Evolutionary conservation across 2,113 vertebrate species (phyloP).

Genomic region (Phocoena phocoena): DNA sequence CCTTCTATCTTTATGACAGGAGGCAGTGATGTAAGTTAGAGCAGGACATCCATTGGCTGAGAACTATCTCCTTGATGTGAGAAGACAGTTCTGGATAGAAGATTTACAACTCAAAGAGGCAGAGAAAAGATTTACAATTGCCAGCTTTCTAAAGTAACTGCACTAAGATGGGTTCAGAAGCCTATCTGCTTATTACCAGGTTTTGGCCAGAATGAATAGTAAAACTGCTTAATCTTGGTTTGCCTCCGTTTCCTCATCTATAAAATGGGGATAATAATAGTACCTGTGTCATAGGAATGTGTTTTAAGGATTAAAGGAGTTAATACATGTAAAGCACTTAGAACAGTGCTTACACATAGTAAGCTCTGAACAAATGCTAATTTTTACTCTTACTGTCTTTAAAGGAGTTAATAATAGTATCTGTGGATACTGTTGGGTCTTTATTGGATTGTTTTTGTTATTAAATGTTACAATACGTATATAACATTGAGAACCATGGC

Average conservation of each 20-base stretch:
- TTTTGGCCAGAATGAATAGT: background rate
- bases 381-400: background rate
- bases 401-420: background rate
- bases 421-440: background rate
- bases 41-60: background rate
- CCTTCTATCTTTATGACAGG: background rate
- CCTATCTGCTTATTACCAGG: background rate
- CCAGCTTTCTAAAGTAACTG: background rate
- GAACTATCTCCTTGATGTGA: background rate
- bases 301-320: background rate
- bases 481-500: background rate
- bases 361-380: background rate
- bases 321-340: background rate
- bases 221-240: background rate
- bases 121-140: background rate
- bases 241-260: background rate
- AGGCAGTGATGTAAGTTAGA: background rate
- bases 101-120: background rate
- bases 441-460: background rate
- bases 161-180: background rate
- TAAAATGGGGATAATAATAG: background rate
- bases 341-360: background rate
- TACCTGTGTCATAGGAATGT: background rate
- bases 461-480: background rate
- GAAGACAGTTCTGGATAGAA: background rate